phyloP scores from a whole-genome alignment of 2,113 vertebrate species.

The Bettongia penicillata region DNA sequence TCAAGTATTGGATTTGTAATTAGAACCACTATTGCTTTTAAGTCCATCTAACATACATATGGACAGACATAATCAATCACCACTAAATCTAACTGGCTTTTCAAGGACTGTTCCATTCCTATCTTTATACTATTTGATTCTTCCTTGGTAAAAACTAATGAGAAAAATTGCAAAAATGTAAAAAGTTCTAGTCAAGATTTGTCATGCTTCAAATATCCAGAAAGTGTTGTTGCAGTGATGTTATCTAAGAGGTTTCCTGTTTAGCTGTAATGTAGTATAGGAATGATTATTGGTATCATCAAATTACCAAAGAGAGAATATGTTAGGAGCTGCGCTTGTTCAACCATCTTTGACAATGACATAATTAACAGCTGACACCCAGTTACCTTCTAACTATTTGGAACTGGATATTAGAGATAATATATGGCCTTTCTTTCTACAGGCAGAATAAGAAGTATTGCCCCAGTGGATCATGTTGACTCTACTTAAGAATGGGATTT shows the following conservation, averaged over 20 bases:
- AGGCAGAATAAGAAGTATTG: neutral
- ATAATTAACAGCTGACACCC: neutral
- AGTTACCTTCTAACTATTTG: neutral
- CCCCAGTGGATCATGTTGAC: neutral
- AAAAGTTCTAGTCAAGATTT: neutral
- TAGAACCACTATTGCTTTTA: slow-evolving; percentile 54
- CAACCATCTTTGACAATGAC: neutral
- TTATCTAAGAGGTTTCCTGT: neutral
- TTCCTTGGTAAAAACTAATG: neutral
- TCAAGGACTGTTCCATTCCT: neutral
- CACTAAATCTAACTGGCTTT: neutral
- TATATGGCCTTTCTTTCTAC: neutral
- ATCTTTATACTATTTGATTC: neutral
- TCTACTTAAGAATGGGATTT: neutral
- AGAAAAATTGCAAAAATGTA: neutral
- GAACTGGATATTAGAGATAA: neutral
- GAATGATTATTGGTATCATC: neutral
- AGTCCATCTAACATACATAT: slow-evolving; percentile 17
- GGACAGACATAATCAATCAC: slow-evolving; percentile 45
- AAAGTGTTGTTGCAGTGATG: neutral
- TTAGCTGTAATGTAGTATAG: neutral
- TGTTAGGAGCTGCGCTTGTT: neutral
- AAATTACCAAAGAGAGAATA: neutral
- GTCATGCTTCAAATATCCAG: neutral
- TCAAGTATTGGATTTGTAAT: slow-evolving; percentile 57